phyloP scores from a whole-genome alignment of 1,140 invertebrate species.

The Micrasema longulum region DNA sequence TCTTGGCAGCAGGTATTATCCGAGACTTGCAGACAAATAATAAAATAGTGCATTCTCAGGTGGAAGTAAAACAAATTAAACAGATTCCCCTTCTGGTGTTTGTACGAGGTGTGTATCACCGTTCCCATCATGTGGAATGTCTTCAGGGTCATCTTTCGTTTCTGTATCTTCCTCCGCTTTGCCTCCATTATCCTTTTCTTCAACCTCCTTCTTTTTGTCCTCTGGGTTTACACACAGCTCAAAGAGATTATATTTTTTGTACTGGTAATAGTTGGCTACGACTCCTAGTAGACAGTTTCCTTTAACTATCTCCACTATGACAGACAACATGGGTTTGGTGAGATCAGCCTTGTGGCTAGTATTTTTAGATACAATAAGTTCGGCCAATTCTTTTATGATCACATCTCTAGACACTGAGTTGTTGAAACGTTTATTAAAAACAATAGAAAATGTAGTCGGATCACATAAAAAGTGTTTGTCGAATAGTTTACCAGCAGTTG shows the following conservation, averaged over 20 bases:
- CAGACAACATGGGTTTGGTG: conserved; percentile 79
- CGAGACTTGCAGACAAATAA: too few species aligned
- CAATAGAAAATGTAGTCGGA: conserved; percentile 79
- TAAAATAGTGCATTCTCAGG: too few species aligned
- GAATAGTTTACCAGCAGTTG: conserved; percentile 74
- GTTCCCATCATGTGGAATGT: too few species aligned
- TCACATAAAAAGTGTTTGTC: conserved; percentile 80
- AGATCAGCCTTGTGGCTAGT: conserved; percentile 80
- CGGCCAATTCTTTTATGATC: conserved; percentile 78
- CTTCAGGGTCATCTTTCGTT: too few species aligned
- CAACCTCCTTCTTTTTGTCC: conserved; percentile 15
- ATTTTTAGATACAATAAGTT: conserved; percentile 75
- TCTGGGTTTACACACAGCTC: conserved; percentile 54
- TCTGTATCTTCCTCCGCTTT: too few species aligned
- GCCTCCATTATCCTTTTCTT: background rate
- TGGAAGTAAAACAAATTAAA: too few species aligned
- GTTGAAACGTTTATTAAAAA: conserved; percentile 86
- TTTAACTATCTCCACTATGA: conserved; percentile 84
- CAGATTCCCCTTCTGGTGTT: too few species aligned
- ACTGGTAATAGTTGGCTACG: conserved; percentile 74
- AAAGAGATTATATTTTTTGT: conserved; percentile 78
- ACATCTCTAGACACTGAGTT: conserved; percentile 76
- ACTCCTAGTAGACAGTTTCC: conserved; percentile 75
- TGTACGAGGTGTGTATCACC: too few species aligned
- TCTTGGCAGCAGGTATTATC: too few species aligned